These are phyloP conservation scores for Burhinus oedicnemus DNA, from an alignment of 2,113 vertebrate species.

Conservation along the genomic window DNA sequence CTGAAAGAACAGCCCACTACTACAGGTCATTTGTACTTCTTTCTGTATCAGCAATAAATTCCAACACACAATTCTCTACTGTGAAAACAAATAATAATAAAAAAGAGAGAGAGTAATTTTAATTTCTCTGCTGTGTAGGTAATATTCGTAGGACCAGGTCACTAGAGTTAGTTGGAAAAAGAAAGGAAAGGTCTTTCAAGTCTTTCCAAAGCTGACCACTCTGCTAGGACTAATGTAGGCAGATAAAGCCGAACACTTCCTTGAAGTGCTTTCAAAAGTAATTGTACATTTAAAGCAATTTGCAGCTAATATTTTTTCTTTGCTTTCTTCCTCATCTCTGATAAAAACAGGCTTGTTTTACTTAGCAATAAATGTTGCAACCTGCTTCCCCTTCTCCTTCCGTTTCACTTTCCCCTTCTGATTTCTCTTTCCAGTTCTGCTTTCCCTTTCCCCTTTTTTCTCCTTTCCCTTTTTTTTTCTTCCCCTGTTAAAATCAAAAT, in stretches of 20 bases:
- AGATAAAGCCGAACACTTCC: background rate
- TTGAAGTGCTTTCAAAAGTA: fast-evolving
- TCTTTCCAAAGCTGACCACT: background rate
- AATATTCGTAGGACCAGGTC: background rate
- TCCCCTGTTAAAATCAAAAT: background rate
- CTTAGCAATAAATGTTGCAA: background rate
- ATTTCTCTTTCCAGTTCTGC: background rate
- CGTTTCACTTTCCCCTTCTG: background rate
- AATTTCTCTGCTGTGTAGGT: background rate
- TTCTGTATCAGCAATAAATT: constrained; percentile 20
- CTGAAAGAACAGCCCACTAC: background rate
- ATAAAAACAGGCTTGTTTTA: background rate
- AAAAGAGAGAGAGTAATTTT: background rate
- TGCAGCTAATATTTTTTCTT: background rate
- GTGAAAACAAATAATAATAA: background rate
- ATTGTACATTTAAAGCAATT: background rate
- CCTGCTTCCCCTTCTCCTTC: background rate
- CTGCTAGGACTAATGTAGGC: background rate
- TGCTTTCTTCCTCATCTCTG: no score
- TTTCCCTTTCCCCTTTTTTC: background rate
- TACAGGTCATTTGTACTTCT: background rate
- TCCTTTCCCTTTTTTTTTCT: background rate
- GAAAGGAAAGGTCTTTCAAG: background rate
- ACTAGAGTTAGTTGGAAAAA: background rate
- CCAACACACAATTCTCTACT: background rate